Evolutionary conservation across 2,113 vertebrate species (phyloP).

Genomic region (Elgaria multicarinata): DNA sequence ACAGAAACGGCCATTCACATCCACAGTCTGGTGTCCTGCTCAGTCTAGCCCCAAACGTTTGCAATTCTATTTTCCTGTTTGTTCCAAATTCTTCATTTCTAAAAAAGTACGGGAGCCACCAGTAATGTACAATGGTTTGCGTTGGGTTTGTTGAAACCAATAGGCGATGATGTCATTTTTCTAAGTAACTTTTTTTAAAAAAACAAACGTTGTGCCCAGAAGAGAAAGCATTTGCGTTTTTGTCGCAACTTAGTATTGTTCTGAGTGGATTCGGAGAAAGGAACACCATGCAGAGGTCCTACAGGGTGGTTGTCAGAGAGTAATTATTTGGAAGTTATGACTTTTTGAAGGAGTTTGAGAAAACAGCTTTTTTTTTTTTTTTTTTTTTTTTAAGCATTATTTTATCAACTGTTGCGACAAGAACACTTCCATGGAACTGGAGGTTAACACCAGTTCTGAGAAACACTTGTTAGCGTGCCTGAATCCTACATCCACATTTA

Average conservation of each 20-base stretch:
- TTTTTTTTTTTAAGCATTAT: background rate
- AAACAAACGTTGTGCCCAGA: conserved; percentile 42
- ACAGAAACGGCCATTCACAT: background rate
- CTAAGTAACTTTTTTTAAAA: conserved; percentile 33
- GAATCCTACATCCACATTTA: background rate
- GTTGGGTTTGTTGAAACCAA: conserved; percentile 64
- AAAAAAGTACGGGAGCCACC: conserved; percentile 36
- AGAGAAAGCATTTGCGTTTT: conserved; percentile 42
- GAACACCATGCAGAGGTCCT: conserved; percentile 14
- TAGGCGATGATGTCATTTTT: conserved; percentile 37
- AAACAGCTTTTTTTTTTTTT: background rate
- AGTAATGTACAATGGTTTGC: conserved; percentile 53
- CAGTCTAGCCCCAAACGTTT: conserved; percentile 48
- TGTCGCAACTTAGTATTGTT: conserved; percentile 4
- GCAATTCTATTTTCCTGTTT: conserved; percentile 31
- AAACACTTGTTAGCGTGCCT: background rate
- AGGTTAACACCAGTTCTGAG: background rate
- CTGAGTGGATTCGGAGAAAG: conserved; percentile 19
- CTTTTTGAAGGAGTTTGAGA: background rate
- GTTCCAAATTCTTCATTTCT: conserved; percentile 9
- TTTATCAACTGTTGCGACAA: conserved; percentile 20
- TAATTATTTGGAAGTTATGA: background rate
- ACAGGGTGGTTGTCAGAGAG: background rate
- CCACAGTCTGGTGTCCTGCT: conserved; percentile 41
- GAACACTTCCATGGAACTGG: background rate